Base-by-base conservation (phyloP, 2,888 invertebrate genomes). In the Caradrina clavipalpis region DNA sequence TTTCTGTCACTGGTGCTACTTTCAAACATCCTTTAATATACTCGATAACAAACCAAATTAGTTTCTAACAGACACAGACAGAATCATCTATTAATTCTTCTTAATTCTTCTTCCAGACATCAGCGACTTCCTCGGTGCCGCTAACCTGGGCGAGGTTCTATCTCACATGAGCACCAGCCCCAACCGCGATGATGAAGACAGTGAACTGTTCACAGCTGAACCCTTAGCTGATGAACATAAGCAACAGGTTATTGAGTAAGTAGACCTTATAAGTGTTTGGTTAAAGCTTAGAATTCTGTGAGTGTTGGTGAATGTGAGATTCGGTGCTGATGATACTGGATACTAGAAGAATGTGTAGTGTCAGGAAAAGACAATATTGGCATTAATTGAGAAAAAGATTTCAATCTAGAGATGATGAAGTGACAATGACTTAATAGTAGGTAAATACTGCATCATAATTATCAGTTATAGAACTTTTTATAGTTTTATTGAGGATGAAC, bases 111-210 rank as follows among this genome's bases (percentile, higher is more conserved):
- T 55, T 71, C 0, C 86, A 97, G 97, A 96, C 80, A 98, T 98
- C 80, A 97, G 97, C 3, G 98, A 98, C 85, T 98, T 98, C 88
- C 97, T 98, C 47, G 96, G 97, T 0, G 97, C 98, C 0, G 95
- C 97, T 39, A 97, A 96, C 87, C 93, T 98, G 62, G 97, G 97
- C 2, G 97, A 98, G 83, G 96, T 98, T 0, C 89, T 98, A 10
- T 92, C 97, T 0, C 96, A 96, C 80, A 96, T 98, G 80, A 89
- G 86, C 50, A 92, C 91, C 0, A 89, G 84, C 31, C 89, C 93
- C 0, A 87, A 91, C 35, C 67, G 59, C 2, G 68, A 70, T 0
- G 63, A 57, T 80, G 88, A 86, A 74, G 71, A 68, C 1, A 78
- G 77, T 17, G 90, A 95, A 39, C 74, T 80, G 56, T 97, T 96